Evolutionary conservation across 2,888 invertebrate genomes (phyloP).

Genomic region (Monochamus alternatus): DNA sequence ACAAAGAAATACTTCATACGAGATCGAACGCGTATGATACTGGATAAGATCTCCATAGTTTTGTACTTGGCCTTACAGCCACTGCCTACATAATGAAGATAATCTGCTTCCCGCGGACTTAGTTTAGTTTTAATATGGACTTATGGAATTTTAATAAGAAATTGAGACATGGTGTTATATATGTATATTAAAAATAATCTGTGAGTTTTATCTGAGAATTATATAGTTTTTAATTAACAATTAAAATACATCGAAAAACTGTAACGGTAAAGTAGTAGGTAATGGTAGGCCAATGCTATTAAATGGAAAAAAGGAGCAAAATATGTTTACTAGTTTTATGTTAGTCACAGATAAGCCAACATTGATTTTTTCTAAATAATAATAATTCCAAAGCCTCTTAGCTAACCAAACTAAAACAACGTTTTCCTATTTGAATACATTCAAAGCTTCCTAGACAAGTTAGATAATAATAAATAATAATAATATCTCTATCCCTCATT

Average conservation of each 20-base stretch:
- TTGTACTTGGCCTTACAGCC: conserved; percentile 7
- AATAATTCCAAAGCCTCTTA: no score
- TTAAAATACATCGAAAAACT: neutral
- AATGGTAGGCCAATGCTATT: no score
- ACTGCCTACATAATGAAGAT: conserved; percentile 2
- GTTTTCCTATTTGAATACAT: no score
- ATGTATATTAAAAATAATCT: neutral
- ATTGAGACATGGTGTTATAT: conserved; percentile 3
- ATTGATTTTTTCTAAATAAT: no score
- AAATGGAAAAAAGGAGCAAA: no score
- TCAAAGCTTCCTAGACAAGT: no score
- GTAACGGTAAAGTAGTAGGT: neutral
- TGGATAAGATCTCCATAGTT: conserved; percentile 27
- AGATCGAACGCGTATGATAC: conserved; percentile 24
- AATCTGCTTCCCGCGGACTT: conserved; percentile 13
- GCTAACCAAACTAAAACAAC: no score
- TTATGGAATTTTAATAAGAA: conserved; percentile 35
- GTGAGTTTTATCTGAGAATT: neutral
- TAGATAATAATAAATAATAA: no score
- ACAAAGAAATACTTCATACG: conserved; percentile 17
- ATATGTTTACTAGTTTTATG: no score
- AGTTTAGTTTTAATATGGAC: neutral
- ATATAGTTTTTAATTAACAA: conserved; percentile 3
- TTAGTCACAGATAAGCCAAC: no score
- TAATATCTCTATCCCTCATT: no score